Conservation (phyloP, 2,888 invertebrate genomes). For the Melanchra persicariae region DNA sequence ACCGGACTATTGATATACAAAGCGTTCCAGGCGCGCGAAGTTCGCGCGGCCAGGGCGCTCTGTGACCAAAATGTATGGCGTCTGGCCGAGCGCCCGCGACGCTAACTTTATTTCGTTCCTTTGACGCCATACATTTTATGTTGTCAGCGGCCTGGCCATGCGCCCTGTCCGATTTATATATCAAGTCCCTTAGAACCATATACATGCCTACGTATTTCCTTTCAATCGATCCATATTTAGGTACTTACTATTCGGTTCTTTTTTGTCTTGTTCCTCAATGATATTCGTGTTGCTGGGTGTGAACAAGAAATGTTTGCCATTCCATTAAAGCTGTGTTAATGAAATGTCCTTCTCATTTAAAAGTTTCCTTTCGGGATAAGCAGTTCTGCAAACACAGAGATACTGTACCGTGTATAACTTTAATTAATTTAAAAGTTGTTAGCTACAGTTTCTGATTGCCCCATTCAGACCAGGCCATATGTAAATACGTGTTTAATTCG, state of each 20-base stretch:
- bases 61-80: too few relatives aligned
- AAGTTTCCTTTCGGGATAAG: slow-evolving; percentile 8
- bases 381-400: neutral
- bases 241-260: neutral
- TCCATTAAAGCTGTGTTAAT: slow-evolving; percentile 22
- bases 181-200: too few relatives aligned
- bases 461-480: slow-evolving; percentile 16
- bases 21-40: too few relatives aligned
- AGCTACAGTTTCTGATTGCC: slow-evolving; percentile 16
- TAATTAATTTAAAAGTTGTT: slow-evolving; percentile 24
- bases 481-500: slow-evolving; percentile 4
- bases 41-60: too few relatives aligned
- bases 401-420: slow-evolving; percentile 2
- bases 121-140: too few relatives aligned
- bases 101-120: too few relatives aligned
- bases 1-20: too few relatives aligned
- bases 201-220: too few relatives aligned
- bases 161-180: too few relatives aligned
- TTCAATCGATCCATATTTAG: too few relatives aligned
- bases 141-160: too few relatives aligned
- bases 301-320: neutral
- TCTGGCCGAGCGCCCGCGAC: too few relatives aligned
- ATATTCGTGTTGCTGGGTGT: neutral
- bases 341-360: slow-evolving; percentile 15
- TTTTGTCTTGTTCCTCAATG: neutral